These are phyloP conservation scores for Molossus molossus DNA, from an alignment of 2,797 vertebrate genomes.

Conservation along the genomic window DNA sequence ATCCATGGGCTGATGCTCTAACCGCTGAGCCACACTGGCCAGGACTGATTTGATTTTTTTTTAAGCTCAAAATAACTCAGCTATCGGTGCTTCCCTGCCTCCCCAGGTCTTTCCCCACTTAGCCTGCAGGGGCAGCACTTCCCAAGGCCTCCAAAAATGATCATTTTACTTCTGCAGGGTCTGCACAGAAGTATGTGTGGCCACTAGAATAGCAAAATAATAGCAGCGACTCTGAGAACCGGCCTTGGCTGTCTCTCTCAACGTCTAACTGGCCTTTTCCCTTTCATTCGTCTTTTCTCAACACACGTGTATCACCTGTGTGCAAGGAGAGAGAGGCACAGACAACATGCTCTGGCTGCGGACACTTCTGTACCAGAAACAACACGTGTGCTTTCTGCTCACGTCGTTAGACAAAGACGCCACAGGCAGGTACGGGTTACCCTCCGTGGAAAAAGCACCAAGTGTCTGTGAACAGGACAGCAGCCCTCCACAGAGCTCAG, in stretches of 20 bases:
- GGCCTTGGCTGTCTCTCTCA: not conserved
- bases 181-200: not conserved
- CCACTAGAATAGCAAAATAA: not conserved
- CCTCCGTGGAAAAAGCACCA: slow-evolving; percentile 2
- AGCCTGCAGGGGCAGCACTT: not conserved
- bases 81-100: not conserved
- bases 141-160: not conserved
- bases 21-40: no score
- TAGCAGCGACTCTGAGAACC: not conserved
- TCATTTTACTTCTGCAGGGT: not conserved
- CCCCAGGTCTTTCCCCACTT: not conserved
- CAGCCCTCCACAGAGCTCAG: not conserved
- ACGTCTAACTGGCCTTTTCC: not conserved
- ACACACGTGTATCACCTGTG: not conserved
- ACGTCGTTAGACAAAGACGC: slow-evolving; percentile 23
- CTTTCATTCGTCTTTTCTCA: not conserved
- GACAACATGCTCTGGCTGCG: not conserved
- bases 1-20: no score
- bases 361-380: slow-evolving; percentile 21
- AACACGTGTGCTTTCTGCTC: slow-evolving; percentile 26
- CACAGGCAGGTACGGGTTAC: not conserved
- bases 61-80: not conserved
- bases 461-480: not conserved
- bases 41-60: not conserved
- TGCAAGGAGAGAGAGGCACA: not conserved